phyloP scores from a whole-genome alignment of 1,140 invertebrate genomes.

The Psilanteris sp. region DNA sequence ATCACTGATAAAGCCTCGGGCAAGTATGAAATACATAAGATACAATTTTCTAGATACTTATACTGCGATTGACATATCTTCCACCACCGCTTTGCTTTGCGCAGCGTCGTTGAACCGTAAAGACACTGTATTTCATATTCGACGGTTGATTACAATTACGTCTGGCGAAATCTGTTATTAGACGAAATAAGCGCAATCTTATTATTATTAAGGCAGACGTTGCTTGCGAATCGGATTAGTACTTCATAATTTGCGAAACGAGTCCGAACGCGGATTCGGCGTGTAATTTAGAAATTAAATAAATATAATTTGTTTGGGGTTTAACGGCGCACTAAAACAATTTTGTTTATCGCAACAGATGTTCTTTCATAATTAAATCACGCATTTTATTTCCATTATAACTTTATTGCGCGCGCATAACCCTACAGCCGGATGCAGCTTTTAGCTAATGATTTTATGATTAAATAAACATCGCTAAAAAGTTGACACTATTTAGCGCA shows the following conservation, averaged over 20 bases:
- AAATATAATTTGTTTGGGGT: background rate
- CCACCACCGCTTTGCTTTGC: slow-evolving; percentile 13
- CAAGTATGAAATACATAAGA: slow-evolving; percentile 43
- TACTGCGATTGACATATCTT: slow-evolving; percentile 29
- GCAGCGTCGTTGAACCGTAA: too few relatives aligned
- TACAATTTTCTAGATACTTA: slow-evolving; percentile 45
- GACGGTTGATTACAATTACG: slow-evolving; percentile 5
- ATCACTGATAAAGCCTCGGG: slow-evolving; percentile 42
- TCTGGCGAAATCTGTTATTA: background rate
- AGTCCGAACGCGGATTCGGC: too few relatives aligned
- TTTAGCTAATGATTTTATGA: too few relatives aligned
- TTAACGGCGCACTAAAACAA: background rate
- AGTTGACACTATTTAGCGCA: slow-evolving; percentile 9
- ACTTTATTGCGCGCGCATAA: slow-evolving; percentile 1
- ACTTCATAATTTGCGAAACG: too few relatives aligned
- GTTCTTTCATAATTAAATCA: slow-evolving; percentile 21
- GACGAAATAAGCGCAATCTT: too few relatives aligned
- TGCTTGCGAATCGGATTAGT: background rate
- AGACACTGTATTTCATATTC: too few relatives aligned
- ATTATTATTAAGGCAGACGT: too few relatives aligned
- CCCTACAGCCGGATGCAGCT: background rate
- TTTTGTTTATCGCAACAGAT: slow-evolving; percentile 5
- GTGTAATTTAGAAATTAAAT: too few relatives aligned
- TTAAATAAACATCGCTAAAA: slow-evolving; percentile 15
- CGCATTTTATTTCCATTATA: slow-evolving; percentile 11